Evolutionary conservation across 1,140 invertebrate species (phyloP), one percentile per base, ranked within the genome.

Genomic region (Euborellia annulipes): DNA sequence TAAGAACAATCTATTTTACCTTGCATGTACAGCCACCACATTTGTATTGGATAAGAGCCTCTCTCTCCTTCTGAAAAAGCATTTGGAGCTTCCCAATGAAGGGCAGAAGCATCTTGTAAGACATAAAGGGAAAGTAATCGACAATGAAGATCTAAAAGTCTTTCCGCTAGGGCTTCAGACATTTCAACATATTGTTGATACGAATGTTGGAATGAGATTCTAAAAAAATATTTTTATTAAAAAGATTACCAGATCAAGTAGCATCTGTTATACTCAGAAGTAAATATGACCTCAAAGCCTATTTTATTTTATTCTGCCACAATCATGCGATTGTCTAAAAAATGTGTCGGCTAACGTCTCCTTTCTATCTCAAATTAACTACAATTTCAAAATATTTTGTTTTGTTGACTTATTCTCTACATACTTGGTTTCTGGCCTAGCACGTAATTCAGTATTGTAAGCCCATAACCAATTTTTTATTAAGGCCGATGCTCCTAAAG

Each of bases 1-100:
- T 41, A 16, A 34, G 23, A 36, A 48, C 22, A 21, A 18, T 42
- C 27, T 11, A 36, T 18, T 42, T 54, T 58, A 77, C 82, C 79
- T 66, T 82, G 72, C 76, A 88, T 82, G 54, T 86, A 86, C 3
- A 85, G 65, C 77, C 80, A 81, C 83, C 83, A 87, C 72, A 85
- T 85, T 59, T 85, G 82, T 39, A 86, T 70, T 3, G 76, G 74
- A 36, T 81, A 82, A 1, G 82, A 82, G 2, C 78, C 80, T 21
- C 77, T 61, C 52, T 83, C 78, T 7, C 69, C 75, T 58, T 82
- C 79, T 51, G 65, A 78, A 54, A 73, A 79, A 2, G 68, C 62
- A 46, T 69, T 71, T 3, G 60, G 59, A 47, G 62, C 71, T 52
- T 72, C 73, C 80, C 73, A 85, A 55, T 70, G 70, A 9, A 83